phyloP scores from a whole-genome alignment of 2,113 vertebrate species.

The Leucopsar rothschildi region DNA sequence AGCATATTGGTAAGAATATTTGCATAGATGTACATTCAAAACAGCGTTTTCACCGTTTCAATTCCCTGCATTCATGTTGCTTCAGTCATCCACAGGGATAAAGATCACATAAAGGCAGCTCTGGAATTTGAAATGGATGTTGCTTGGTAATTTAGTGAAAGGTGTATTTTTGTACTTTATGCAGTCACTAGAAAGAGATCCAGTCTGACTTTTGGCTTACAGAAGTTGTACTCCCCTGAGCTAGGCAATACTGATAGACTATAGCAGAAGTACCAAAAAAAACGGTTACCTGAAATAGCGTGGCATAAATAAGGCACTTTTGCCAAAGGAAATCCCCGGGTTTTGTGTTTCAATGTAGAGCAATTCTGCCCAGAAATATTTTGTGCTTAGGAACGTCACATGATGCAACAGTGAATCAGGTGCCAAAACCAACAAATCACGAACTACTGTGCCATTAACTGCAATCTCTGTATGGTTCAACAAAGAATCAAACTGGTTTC shows the following conservation, averaged over 20 bases:
- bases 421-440: conserved; percentile 5
- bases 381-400: background rate
- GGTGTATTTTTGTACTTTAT: background rate
- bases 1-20: background rate
- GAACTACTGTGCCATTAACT: background rate
- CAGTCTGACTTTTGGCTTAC: conserved; percentile 15
- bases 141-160: background rate
- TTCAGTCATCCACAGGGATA: background rate
- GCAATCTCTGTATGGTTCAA: conserved; percentile 56
- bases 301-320: background rate
- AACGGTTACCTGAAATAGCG: background rate
- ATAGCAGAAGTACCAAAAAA: background rate
- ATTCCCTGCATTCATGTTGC: background rate
- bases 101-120: background rate
- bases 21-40: background rate
- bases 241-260: background rate
- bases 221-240: conserved; percentile 16
- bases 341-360: background rate
- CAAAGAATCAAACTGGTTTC: conserved; percentile 77
- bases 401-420: background rate
- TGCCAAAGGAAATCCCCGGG: background rate
- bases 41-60: background rate
- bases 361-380: background rate
- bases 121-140: background rate
- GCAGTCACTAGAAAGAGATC: background rate